Evolutionary conservation across 2,113 vertebrate species (phyloP).

Genomic region (Marcusenius ussheri): DNA sequence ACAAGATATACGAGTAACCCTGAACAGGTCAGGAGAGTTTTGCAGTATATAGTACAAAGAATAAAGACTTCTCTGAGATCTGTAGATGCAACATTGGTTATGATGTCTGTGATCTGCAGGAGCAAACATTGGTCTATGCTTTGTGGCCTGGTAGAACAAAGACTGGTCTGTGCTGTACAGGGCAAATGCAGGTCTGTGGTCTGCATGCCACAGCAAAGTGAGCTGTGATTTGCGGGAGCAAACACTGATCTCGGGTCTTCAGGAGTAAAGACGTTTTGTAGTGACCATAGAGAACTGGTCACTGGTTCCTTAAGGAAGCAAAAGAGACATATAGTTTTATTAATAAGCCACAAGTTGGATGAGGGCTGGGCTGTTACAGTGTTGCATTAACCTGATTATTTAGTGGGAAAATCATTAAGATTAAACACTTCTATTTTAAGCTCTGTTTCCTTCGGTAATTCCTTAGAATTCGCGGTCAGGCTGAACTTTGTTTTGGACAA

Average conservation of each 20-base stretch:
- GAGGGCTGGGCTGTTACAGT: not conserved
- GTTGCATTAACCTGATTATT: not conserved
- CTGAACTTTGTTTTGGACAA: not conserved
- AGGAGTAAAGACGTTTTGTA: not conserved
- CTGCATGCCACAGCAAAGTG: not conserved
- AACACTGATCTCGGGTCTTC: not conserved
- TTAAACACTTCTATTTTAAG: not conserved
- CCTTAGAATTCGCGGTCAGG: not conserved
- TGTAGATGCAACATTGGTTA: not conserved
- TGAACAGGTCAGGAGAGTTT: not conserved
- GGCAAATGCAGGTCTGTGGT: not conserved
- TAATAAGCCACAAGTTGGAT: not conserved
- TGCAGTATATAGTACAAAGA: not conserved
- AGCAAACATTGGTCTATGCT: not conserved
- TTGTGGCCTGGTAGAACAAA: not conserved
- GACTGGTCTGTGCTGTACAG: not conserved
- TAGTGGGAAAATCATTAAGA: not conserved
- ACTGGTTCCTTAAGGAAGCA: not conserved
- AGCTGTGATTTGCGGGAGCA: not conserved
- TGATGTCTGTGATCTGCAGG: not conserved
- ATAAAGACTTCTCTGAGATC: not conserved
- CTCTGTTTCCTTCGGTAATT: not conserved
- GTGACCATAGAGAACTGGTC: not conserved
- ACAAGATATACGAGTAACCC: not conserved
- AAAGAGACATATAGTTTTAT: not conserved